These are phyloP conservation scores for Phrynosoma blainvillii DNA, from an alignment of 2,113 vertebrate species.

Conservation along the genomic window DNA sequence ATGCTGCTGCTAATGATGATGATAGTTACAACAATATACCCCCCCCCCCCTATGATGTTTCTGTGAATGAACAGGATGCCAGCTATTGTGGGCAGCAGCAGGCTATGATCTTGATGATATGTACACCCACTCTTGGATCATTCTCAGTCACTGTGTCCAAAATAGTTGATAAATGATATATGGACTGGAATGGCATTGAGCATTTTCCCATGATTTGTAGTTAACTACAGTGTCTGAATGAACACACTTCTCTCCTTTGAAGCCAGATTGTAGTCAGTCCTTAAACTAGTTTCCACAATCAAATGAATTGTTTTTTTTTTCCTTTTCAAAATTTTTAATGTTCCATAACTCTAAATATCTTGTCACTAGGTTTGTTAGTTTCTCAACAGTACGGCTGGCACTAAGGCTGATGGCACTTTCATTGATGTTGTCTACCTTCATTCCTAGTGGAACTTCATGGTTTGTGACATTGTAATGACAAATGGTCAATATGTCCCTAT, in stretches of 20 bases:
- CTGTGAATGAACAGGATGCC: background rate
- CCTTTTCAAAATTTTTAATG: background rate
- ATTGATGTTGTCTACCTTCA: background rate
- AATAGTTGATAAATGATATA: background rate
- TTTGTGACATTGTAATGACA: constrained; percentile 16
- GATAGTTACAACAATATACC: too few relatives aligned
- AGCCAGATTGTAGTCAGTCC: background rate
- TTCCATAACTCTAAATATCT: background rate
- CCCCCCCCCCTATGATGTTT: background rate
- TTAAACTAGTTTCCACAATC: background rate
- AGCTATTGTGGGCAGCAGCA: background rate
- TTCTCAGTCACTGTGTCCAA: background rate
- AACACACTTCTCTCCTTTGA: background rate
- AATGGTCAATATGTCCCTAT: background rate
- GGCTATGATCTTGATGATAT: background rate
- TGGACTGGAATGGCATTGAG: background rate
- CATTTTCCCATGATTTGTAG: background rate
- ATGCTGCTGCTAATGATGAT: too few relatives aligned
- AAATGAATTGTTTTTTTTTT: background rate
- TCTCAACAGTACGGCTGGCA: background rate
- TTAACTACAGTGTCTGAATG: background rate
- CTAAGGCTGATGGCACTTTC: background rate
- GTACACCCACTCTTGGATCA: background rate
- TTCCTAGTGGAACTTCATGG: background rate
- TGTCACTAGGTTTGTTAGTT: background rate